phyloP scores from a whole-genome alignment of 1,140 invertebrate species.

The Dolichoris vasculosae region DNA sequence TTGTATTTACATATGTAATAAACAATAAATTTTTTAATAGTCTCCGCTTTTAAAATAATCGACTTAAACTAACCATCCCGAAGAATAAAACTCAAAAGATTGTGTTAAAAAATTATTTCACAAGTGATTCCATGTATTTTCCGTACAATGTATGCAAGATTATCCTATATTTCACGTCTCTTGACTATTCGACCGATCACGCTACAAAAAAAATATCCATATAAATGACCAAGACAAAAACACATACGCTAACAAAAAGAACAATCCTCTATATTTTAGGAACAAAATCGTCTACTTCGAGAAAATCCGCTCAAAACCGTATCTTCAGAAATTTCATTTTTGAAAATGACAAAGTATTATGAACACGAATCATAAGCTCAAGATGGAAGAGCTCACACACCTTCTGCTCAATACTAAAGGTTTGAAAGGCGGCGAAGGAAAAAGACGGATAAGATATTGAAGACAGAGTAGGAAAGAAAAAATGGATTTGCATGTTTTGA shows the following conservation, averaged over 20 bases:
- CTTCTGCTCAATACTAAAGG: background rate
- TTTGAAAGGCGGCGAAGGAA: background rate
- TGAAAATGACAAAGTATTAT: conserved; percentile 37
- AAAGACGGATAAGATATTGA: background rate
- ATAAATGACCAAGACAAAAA: conserved; percentile 52
- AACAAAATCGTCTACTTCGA: background rate
- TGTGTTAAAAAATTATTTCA: background rate
- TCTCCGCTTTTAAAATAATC: no score
- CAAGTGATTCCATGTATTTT: background rate
- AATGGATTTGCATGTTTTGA: background rate
- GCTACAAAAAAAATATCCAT: background rate
- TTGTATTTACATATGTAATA: no score
- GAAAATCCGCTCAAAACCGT: conserved; percentile 28
- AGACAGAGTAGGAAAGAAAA: background rate
- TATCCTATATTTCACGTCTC: conserved; percentile 6
- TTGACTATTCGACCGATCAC: background rate
- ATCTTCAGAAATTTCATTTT: conserved; percentile 24
- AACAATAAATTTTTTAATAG: no score
- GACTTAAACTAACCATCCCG: no score
- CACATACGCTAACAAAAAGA: conserved; percentile 46
- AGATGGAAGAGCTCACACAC: background rate
- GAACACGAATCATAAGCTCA: background rate
- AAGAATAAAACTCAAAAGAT: no score
- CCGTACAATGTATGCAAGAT: conserved; percentile 25
- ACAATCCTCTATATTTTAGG: conserved; percentile 31